Percentiles rank a stretch among this genome's conserved stretches.
Conservation (phyloP, 2,888 invertebrate genomes). For the Meghimatium bilineatum region DNA sequence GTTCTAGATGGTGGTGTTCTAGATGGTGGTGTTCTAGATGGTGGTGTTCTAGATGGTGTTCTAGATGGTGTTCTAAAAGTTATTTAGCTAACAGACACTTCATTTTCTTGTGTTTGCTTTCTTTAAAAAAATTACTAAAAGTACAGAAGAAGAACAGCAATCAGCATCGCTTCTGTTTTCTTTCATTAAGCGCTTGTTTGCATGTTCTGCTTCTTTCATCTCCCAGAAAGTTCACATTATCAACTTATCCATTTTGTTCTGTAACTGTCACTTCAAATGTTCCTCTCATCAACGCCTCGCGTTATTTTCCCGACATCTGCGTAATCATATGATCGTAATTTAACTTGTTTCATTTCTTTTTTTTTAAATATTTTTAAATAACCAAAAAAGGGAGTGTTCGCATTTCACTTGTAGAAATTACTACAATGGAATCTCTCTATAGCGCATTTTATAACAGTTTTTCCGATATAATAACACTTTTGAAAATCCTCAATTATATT, state of each 20-base stretch:
- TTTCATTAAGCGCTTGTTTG: neutral
- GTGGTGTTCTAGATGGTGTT: neutral
- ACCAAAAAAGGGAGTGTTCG: too few relatives aligned
- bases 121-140: neutral
- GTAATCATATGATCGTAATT: neutral
- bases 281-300: neutral
- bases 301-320: neutral
- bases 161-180: neutral
- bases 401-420: too few relatives aligned
- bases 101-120: neutral
- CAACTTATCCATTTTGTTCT: neutral
- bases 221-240: neutral
- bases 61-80: neutral
- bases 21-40: too few relatives aligned
- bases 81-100: neutral
- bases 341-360: too few relatives aligned
- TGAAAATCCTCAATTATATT: too few relatives aligned
- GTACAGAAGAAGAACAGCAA: neutral
- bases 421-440: too few relatives aligned
- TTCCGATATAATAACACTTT: too few relatives aligned
- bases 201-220: neutral
- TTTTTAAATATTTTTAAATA: too few relatives aligned
- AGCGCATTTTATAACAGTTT: too few relatives aligned
- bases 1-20: too few relatives aligned
- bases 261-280: neutral